These are phyloP conservation scores for Noctua janthina DNA, from an alignment of 2,888 invertebrate genomes.

Conservation along the genomic window DNA sequence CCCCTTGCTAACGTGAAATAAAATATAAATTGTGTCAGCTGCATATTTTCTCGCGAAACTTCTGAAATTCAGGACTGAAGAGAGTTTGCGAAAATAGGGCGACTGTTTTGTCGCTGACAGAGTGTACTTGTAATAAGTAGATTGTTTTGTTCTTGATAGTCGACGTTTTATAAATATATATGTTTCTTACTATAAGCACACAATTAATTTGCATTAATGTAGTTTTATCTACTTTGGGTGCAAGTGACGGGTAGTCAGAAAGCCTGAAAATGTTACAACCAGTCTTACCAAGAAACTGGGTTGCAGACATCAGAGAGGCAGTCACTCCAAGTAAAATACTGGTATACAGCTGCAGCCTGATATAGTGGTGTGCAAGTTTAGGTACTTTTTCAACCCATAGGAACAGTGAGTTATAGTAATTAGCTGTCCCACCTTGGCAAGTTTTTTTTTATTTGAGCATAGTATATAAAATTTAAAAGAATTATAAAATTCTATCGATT, in stretches of 20 bases:
- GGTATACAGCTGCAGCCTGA: background rate
- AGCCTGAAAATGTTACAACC: background rate
- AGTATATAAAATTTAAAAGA: too few species aligned
- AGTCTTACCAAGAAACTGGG: background rate
- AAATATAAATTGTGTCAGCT: slow-evolving; percentile 41
- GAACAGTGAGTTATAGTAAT: too few species aligned
- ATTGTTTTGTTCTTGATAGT: slow-evolving; percentile 15
- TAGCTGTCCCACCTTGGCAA: too few species aligned
- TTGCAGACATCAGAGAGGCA: background rate
- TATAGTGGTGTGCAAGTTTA: background rate
- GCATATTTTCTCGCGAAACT: slow-evolving; percentile 32
- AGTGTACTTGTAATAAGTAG: slow-evolving; percentile 11
- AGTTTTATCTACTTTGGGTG: too few species aligned
- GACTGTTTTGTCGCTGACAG: background rate
- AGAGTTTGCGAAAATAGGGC: background rate
- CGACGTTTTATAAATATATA: background rate
- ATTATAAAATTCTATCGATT: too few species aligned
- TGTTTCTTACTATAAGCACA: too few species aligned
- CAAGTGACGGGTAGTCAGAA: background rate
- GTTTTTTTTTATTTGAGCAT: too few species aligned
- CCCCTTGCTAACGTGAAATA: slow-evolving; percentile 10
- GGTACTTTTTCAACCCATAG: too few species aligned
- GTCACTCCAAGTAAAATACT: background rate
- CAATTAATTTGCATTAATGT: too few species aligned
- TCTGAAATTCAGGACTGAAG: slow-evolving; percentile 24